Percentiles rank a stretch among this genome's conserved stretches.
Conservation (phyloP, 64 coral and sea anemone species). For the Exaiptasia diaphana region DNA sequence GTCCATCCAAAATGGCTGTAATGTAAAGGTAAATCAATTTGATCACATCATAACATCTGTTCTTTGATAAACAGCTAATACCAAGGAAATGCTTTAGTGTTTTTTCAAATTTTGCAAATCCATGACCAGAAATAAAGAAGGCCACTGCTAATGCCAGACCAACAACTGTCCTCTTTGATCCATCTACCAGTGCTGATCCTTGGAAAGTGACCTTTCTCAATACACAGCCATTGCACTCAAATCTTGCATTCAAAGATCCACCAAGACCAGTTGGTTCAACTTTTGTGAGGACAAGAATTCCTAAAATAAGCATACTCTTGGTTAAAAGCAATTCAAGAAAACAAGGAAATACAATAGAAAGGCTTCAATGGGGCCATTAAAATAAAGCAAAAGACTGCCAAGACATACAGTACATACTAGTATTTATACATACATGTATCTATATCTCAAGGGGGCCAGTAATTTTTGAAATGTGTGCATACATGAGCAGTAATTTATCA, state of each 20-base stretch:
- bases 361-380: neutral
- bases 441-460: too few relatives aligned
- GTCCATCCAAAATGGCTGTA: neutral
- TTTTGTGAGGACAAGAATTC: constrained; percentile 9
- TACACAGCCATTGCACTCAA: constrained; percentile 25
- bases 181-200: constrained; percentile 21
- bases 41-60: constrained; percentile 13
- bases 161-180: constrained; percentile 21
- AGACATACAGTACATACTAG: neutral
- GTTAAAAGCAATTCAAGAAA: neutral
- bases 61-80: constrained; percentile 12
- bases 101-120: constrained; percentile 31
- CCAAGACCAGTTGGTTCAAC: constrained; percentile 30
- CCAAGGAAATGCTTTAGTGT: neutral
- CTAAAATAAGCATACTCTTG: neutral
- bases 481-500: too few relatives aligned
- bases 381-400: neutral
- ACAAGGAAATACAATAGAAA: neutral
- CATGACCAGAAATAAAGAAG: constrained; percentile 2
- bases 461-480: too few relatives aligned
- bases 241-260: constrained; percentile 3
- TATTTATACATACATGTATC: neutral
- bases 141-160: constrained; percentile 19
- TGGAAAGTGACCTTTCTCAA: constrained; percentile 17
- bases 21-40: constrained; percentile 3